Percentiles rank a stretch among this genome's conserved stretches.
phyloP scores from a whole-genome alignment of 2,113 vertebrate species.

The Phaethornis superciliosus region DNA sequence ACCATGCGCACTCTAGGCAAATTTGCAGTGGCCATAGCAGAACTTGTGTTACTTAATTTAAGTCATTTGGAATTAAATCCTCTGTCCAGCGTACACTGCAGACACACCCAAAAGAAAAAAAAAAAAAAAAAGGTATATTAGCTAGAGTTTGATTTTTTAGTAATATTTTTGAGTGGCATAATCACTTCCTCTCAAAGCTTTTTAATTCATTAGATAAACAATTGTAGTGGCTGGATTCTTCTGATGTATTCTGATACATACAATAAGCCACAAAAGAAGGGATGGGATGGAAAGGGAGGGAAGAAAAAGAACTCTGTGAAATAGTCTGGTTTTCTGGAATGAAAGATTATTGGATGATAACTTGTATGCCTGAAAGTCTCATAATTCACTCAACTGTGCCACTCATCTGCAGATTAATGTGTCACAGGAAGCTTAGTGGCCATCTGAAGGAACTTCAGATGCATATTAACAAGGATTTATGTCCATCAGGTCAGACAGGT shows the following conservation, averaged over 20 bases:
- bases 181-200: neutral
- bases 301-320: neutral
- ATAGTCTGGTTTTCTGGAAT: too few species aligned
- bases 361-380: too few species aligned
- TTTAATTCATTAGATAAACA: neutral
- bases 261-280: neutral
- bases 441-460: too few species aligned
- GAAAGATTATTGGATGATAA: too few species aligned
- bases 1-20: neutral
- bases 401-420: too few species aligned
- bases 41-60: neutral
- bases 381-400: too few species aligned
- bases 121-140: neutral
- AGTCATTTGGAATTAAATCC: neutral
- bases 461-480: too few species aligned
- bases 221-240: neutral
- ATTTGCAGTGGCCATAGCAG: neutral
- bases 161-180: neutral
- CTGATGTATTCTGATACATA: neutral
- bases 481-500: too few species aligned
- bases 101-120: rapidly evolving
- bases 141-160: neutral
- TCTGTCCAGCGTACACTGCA: neutral
- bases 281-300: too few species aligned
- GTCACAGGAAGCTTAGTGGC: too few species aligned